Base-by-base conservation (phyloP, 2,797 vertebrate species). In the Leptatherina wallacei region DNA sequence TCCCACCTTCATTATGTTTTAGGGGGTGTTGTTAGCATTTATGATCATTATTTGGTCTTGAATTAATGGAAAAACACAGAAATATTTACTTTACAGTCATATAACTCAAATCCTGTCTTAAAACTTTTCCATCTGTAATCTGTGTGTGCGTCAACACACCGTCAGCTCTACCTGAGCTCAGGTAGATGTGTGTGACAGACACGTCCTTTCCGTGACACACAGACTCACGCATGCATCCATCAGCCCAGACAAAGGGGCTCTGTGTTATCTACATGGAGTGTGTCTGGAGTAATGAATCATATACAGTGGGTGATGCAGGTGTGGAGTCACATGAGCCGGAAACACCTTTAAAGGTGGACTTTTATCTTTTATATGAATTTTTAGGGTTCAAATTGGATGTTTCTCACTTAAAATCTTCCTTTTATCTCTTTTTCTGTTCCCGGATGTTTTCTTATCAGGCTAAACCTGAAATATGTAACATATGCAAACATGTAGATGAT, bases 251-350 rank as follows among this genome's bases (percentile, higher is more conserved):
- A 92, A 90, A 89, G 78, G 68, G 63, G 29, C 78, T 80, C 78
- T 89, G 71, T 93, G 63, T 91, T 91, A 85, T 88, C 85, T 71
- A 35, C 65, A 58, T 40, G 64, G 59, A 78, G 81, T 85, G 70
- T 78, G 87, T 89, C 83, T 86, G 79, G 40, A 49, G 71, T 49
- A 67, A 65, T 87, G 78, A 88, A 47, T 77, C 81, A 78, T 22
- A 49, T 71, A 67, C 20, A 70, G 63, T 65, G 20, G 38, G 65
- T 42, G 62, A 14, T 82, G 77, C 77, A 81, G 79, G 74, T 77
- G 75, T 33, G 29, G 61, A 71, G 67, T 60, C 65, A 52, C 10
- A 22, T n/a, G 27, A 30, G 4, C 6, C 12, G 30, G 16, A 2
- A 71, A 30, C 20, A 36, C 12, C 35, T 11, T 24, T 0, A 2